These are phyloP conservation scores for Scaptomyza parva DNA, from an alignment of 2,888 invertebrate species.

Conservation along the genomic window DNA sequence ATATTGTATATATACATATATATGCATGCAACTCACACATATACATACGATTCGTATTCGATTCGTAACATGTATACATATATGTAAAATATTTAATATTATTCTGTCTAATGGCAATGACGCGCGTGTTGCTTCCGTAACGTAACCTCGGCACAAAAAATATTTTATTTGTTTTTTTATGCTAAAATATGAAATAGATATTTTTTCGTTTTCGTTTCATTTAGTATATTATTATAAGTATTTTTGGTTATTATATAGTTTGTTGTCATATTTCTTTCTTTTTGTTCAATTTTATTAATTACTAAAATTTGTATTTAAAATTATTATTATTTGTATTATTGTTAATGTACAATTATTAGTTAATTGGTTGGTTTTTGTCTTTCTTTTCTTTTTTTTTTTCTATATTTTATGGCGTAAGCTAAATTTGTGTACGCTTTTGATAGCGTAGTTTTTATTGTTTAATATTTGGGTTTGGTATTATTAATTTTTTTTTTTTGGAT, in stretches of 20 bases:
- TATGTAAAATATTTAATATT: conserved; percentile 52
- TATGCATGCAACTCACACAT: conserved; percentile 5
- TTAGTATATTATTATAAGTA: conserved; percentile 10
- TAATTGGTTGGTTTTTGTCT: not conserved
- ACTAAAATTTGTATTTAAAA: conserved; percentile 50
- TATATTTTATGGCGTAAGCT: conserved; percentile 65
- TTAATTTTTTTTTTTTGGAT: conserved; percentile 50
- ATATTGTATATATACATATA: conserved; percentile 30
- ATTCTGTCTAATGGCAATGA: conserved; percentile 81
- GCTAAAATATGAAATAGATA: conserved; percentile 63
- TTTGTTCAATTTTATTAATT: conserved; percentile 35
- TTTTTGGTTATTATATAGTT: conserved; percentile 36
- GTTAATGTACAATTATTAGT: conserved; percentile 63
- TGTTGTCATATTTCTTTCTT: conserved; percentile 22
- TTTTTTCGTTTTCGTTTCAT: conserved; percentile 52
- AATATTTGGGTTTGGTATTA: conserved; percentile 60
- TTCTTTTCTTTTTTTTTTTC: conserved; percentile 39
- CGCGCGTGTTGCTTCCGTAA: conserved; percentile 77
- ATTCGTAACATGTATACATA: conserved; percentile 26
- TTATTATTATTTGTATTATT: conserved; percentile 56
- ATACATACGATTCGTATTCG: too few species aligned
- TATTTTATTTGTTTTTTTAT: conserved; percentile 42
- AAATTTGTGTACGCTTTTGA: conserved; percentile 58
- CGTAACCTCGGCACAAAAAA: conserved; percentile 77
- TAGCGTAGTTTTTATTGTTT: conserved; percentile 45